A percentile compares a stretch with the other conserved stretches of the same genome.
These are phyloP conservation scores for Hydropsyche betteni DNA, from an alignment of 2,888 invertebrate species.

Conservation along the genomic window DNA sequence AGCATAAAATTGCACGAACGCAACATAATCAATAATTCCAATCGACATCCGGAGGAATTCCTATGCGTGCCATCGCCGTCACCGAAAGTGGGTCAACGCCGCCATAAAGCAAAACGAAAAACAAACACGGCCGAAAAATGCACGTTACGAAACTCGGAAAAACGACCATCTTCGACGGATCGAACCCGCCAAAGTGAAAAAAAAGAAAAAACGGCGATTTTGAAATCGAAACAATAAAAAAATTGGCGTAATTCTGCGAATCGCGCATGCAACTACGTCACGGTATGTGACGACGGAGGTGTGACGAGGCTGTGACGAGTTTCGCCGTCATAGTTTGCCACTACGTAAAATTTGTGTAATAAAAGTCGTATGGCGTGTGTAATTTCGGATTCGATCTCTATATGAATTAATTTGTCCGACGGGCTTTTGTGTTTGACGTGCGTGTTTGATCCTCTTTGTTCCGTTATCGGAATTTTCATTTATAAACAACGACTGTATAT, in stretches of 20 bases:
- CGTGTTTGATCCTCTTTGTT: no score
- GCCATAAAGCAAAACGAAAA: conserved; percentile 27
- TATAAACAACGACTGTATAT: no score
- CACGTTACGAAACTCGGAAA: conserved; percentile 32
- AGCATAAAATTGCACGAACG: neutral
- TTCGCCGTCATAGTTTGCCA: neutral
- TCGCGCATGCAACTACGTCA: conserved; percentile 3
- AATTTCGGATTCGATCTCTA: no score
- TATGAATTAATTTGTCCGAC: no score
- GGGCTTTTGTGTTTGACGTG: no score
- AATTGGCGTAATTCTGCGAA: conserved; percentile 16
- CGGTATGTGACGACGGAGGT: neutral
- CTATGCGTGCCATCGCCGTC: conserved; percentile 27
- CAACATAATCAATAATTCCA: neutral
- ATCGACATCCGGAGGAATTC: conserved; percentile 22
- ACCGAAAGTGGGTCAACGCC: conserved; percentile 32
- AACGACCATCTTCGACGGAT: neutral
- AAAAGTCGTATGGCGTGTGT: no score
- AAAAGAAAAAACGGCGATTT: neutral
- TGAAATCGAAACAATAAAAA: neutral
- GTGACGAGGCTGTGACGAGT: conserved; percentile 20
- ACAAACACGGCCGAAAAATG: neutral
- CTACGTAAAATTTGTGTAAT: no score
- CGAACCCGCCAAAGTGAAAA: neutral
- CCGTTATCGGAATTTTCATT: no score